Base-by-base conservation (phyloP, 92 coral and sea anemone species). In the Phenganax marumi region DNA sequence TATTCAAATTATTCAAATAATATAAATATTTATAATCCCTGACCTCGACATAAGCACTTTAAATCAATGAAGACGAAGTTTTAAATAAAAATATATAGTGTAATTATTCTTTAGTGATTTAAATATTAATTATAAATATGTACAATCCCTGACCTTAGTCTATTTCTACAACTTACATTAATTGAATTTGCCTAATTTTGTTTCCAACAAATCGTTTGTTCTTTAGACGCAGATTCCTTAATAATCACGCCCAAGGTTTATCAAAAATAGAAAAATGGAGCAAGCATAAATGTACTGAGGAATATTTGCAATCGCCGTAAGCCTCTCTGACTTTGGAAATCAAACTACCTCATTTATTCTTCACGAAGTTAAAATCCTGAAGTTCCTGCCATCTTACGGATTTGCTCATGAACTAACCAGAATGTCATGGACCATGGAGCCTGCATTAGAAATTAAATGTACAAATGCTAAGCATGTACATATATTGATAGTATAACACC, bases 341-440 rank as follows among this genome's bases (percentile, higher is more conserved):
- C 12, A 66, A 25, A 4, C 39, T 66, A 24, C 72, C 72, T 66
- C 13, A 47, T 25, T 66, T 33, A 43, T 81, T 52, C 22, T 47
- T 82, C 70, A 72, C 13, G 63, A 17, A 24, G 63, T 88, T 70
- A 96, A 84, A 96, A 96, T 61, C 99, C 99, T 17, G 97, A 83
- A 12, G 88, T 84, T 46, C 99, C 99, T 0, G 97, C 80, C 18
- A 96, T 52, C 51, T 85, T 90, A 57, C 99, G 84, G 16, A 96
- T 89, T 82, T 91, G 88, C 82, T 96, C 99, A 72, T 96, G 91
- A 68, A 92, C 88, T 48, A 96, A 79, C 99, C 99, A 96, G 86
- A 96, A 96, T n/a, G 99, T 96, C 52, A 96, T 86, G 3, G 99
- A 96, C 99, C 99, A 96, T 8, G 99, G 99, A 16, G 97, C 99